Base-by-base conservation (phyloP, 2,888 invertebrate species). In the Lymantria monacha region DNA sequence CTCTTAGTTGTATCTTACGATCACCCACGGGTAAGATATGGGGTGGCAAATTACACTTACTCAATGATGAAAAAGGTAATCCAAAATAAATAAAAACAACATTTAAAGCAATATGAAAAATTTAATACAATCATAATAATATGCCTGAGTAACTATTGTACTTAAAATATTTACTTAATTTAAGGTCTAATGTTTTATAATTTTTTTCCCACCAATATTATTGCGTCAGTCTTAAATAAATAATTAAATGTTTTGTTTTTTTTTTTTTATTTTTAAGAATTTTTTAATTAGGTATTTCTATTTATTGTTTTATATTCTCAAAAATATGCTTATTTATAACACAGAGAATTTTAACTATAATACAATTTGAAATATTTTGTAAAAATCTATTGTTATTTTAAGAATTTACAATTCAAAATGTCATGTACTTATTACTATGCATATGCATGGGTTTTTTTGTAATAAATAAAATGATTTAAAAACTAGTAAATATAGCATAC, bases 141-240 rank as follows among this genome's bases (percentile, higher is more conserved):
- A 14, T 85, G 82, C 82, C 76, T 79, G 81, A 85, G 81, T 87
- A 82, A 78, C 70, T 85, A 85, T 87, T 87, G 85, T 87, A 88
- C 87, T 87, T 84, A 85, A 69, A 70, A 70, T 80, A 79, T 61
- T 62, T 53, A 72, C 74, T 79, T 75, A 46, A 66, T 66, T 72
- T 70, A 62, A 68, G 71, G 33, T 3, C 9, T 33, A 33, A 10
- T 10, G 9, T 10, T 10, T 33, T 8, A 33, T 10, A 33, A 33
- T 10, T 33, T 33, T 76, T 65, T 72, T 71, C 72, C 76, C 2
- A 22, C 5, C 2, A 74, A 73, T 61, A 63, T 30, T 42, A 30
- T 30, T 30, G 41, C 12, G 30, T 42, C 83, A 82, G 83, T 81
- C 83, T 83, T 79, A 66, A 70, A 61, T 61, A 68, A 63, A 58